Percentiles rank a stretch among this genome's conserved stretches.
phyloP scores from a whole-genome alignment of 2,113 vertebrate genomes.

The Brachirus orientalis region DNA sequence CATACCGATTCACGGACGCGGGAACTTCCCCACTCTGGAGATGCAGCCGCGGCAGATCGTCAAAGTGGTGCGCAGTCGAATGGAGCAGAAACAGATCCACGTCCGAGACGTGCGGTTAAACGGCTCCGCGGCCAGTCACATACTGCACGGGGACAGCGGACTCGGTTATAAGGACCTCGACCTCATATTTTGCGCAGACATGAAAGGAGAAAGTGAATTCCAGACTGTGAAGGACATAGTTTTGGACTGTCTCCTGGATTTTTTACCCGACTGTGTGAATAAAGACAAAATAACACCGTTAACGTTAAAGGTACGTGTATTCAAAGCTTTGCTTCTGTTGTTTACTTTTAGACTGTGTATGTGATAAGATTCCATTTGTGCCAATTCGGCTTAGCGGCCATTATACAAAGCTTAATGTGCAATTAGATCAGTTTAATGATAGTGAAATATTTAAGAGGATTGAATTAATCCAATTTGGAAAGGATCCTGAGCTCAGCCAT shows the following conservation, averaged over 20 bases:
- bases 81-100: conserved; percentile 90
- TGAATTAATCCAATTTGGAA: conserved; percentile 77
- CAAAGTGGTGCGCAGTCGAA: conserved; percentile 91
- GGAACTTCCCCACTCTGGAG: conserved; percentile 97
- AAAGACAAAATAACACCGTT: conserved; percentile 96
- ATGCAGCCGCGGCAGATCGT: conserved; percentile 96
- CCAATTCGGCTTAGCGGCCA: conserved; percentile 17
- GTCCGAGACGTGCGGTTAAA: conserved; percentile 95
- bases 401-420: conserved; percentile 31
- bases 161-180: conserved; percentile 98
- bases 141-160: conserved; percentile 94
- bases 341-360: conserved; percentile 17
- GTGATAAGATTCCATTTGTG: conserved; percentile 31
- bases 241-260: conserved; percentile 97
- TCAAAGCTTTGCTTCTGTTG: conserved; percentile 8
- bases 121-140: conserved; percentile 95
- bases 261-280: conserved; percentile 96
- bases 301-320: conserved; percentile 91
- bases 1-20: conserved; percentile 97
- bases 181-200: conserved; percentile 96
- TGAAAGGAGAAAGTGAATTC: conserved; percentile 94
- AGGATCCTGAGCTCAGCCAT: conserved; percentile 67
- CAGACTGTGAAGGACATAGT: conserved; percentile 98
- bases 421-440: conserved; percentile 67
- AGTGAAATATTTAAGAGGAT: conserved; percentile 78